A percentile compares a stretch with the other conserved stretches of the same genome.
Conservation (phyloP, 2,797 vertebrate genomes). For the Falco biarmicus region DNA sequence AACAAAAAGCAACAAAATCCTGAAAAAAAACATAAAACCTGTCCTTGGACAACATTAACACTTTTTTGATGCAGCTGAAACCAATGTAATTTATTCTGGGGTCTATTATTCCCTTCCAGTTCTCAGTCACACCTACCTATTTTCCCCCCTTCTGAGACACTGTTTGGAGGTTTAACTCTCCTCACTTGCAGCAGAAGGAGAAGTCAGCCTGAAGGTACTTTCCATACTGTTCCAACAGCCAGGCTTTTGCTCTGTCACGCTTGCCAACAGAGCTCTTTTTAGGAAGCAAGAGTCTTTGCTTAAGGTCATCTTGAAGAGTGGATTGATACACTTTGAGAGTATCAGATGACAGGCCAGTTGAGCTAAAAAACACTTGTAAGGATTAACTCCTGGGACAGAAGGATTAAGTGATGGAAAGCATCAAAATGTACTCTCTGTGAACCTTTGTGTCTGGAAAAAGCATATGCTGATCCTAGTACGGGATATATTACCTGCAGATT, state of each 20-base stretch:
- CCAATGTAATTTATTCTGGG: not conserved
- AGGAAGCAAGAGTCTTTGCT: not conserved
- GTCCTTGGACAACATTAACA: not conserved
- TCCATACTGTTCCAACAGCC: not conserved
- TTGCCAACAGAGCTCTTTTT: not conserved
- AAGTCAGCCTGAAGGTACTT: not conserved
- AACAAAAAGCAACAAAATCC: not conserved
- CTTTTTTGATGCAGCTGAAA: not conserved
- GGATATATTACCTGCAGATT: not conserved
- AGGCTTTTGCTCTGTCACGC: not conserved
- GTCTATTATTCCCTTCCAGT: not conserved
- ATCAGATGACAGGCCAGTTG: not conserved
- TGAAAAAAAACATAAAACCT: not conserved
- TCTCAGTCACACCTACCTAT: not conserved
- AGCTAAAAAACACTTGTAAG: not conserved
- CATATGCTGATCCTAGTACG: not conserved
- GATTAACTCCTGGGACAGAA: not conserved
- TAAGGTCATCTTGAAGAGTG: not conserved
- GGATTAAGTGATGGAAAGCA: not conserved
- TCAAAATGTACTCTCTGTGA: not conserved
- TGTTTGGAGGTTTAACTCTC: not conserved
- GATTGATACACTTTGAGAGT: not conserved
- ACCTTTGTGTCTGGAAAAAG: not conserved
- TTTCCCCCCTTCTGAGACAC: not conserved
- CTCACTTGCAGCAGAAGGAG: not conserved